Evolutionary conservation across 2,888 invertebrate species (phyloP).

Genomic region (Alviniconcha strummeri): DNA sequence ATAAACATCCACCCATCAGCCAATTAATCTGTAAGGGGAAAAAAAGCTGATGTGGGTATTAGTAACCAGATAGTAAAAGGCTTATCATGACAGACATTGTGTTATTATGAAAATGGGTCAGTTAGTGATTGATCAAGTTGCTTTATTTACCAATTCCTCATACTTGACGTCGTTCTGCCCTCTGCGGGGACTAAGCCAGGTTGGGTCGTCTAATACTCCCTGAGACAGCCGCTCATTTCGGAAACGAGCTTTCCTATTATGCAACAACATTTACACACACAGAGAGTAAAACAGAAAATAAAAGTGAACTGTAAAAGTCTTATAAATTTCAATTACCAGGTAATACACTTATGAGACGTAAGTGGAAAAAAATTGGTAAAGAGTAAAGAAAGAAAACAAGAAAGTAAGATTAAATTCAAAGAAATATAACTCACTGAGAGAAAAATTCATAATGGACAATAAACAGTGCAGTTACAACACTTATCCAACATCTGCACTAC

Average conservation of each 20-base stretch:
- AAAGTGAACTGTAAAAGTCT: background rate
- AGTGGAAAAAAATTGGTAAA: background rate
- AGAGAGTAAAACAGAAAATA: background rate
- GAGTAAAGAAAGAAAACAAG: background rate
- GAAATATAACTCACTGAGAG: background rate
- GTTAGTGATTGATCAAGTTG: too few species aligned
- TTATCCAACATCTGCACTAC: too few species aligned
- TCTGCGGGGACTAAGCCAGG: conserved; percentile 53
- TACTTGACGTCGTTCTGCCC: background rate
- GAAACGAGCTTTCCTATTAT: conserved; percentile 52
- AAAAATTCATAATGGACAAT: background rate
- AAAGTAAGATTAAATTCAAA: background rate
- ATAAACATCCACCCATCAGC: too few species aligned
- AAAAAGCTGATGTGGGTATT: too few species aligned
- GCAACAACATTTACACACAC: conserved; percentile 2
- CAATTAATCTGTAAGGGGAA: too few species aligned
- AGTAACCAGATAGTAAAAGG: too few species aligned
- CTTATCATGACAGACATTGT: too few species aligned
- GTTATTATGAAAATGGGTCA: too few species aligned
- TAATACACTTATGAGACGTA: background rate
- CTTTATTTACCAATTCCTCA: conserved; percentile 15
- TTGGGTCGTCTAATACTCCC: conserved; percentile 59
- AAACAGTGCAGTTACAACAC: background rate
- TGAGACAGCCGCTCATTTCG: conserved; percentile 43
- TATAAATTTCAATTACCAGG: background rate